Evolutionary conservation across 1,140 invertebrate species (phyloP), one percentile per base, ranked within the genome.

Genomic region (Myzus persicae): DNA sequence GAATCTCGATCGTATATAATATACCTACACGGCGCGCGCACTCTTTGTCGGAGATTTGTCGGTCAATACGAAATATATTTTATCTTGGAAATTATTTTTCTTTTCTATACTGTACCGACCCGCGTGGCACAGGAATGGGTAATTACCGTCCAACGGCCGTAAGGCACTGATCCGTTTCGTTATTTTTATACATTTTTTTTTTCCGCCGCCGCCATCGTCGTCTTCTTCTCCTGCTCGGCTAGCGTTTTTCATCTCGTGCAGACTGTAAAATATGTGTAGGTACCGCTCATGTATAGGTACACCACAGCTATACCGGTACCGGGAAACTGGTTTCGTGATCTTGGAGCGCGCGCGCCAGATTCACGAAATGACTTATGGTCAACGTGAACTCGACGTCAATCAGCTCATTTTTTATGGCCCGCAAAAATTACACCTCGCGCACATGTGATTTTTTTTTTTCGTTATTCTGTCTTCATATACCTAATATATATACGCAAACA

Each of bases 131-230:
- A n/a, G n/a, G 87, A 89, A 89, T 36, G 87, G 87, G 87, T 38
- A 89, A 89, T 89, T 51, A 89, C 87, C 46, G 87, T 51, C 46
- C 18, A 24, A 51, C 18, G 44, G 87, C 87, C 87, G 87, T 89
- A 51, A 89, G 87, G 87, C 87, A 89, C 87, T n/a, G 87, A 51
- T 89, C 87, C 87, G 87, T 89, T 89, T 89, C n/a, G 22, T 85
- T 44, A 2, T n/a, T 85, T 44, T 31, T 44, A 18, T 82, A n/a
- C n/a, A n/a, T 42, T 24, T 5, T 31, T 42, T 44, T n/a, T 82
- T 31, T 2, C 82, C 8, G 24, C 31, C 14, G 59, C 59, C 59
- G 59, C 14, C 59, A 9, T 11, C 54, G 31, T 67, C 59, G 31
- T 31, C 46, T 11, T 48, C 59, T 67, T 31, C 59, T 31, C 26